Conservation (phyloP, 2,888 invertebrate species). For the Melieria picta region DNA sequence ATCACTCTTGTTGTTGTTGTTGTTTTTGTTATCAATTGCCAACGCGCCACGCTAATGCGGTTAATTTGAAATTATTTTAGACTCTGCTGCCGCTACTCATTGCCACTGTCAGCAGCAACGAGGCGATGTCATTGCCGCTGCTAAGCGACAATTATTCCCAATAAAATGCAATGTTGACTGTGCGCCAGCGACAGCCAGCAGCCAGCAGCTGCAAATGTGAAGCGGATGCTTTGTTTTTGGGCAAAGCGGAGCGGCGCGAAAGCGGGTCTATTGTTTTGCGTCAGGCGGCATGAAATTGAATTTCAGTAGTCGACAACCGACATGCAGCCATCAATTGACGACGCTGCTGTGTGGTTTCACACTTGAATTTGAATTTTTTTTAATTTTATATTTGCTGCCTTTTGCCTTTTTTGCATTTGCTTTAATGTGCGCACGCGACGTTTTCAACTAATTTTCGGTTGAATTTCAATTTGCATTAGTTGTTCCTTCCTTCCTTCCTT, state of each 20-base stretch:
- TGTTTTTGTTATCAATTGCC: no score
- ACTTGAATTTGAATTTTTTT: slow-evolving; percentile 47
- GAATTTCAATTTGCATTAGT: slow-evolving; percentile 60
- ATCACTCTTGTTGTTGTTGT: no score
- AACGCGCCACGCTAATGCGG: no score
- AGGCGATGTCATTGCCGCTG: slow-evolving; percentile 1
- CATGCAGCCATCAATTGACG: slow-evolving; percentile 5
- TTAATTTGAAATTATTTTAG: no score
- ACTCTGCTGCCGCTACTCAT: no score
- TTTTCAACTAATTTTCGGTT: slow-evolving; percentile 47
- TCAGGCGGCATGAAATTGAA: slow-evolving; percentile 60
- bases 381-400: slow-evolving; percentile 35
- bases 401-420: neutral
- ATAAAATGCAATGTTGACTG: slow-evolving; percentile 5
- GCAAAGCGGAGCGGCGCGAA: no score
- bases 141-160: neutral
- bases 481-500: no score
- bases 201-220: neutral
- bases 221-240: neutral
- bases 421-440: neutral
- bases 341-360: slow-evolving; percentile 39
- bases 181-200: neutral
- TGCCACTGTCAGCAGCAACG: no score
- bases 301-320: slow-evolving; percentile 45
- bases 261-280: slow-evolving; percentile 52